A percentile compares a stretch with the other conserved stretches of the same genome.
These are phyloP conservation scores for Apotomis turbidana DNA, from an alignment of 2,888 invertebrate species.

Conservation along the genomic window DNA sequence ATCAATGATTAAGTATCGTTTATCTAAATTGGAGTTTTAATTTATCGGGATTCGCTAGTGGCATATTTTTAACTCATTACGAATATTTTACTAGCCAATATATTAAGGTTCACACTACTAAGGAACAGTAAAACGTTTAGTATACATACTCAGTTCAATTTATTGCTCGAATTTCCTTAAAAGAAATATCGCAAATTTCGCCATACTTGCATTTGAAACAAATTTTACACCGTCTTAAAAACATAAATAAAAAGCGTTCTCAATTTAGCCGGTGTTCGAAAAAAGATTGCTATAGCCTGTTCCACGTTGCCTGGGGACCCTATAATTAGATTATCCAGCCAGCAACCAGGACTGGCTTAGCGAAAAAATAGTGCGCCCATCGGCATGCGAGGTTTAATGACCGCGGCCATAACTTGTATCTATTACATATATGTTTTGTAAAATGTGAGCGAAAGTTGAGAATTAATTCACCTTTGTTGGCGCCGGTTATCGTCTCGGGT, in stretches of 20 bases:
- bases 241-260: slow-evolving; percentile 6
- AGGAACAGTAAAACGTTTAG: not conserved
- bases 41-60: not conserved
- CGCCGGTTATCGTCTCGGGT: slow-evolving; percentile 45
- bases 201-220: slow-evolving; percentile 6
- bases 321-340: slow-evolving; percentile 77
- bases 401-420: slow-evolving; percentile 57
- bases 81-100: not conserved
- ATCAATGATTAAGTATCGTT: too few relatives aligned
- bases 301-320: slow-evolving; percentile 56
- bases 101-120: not conserved
- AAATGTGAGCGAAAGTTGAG: slow-evolving; percentile 67
- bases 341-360: slow-evolving; percentile 68
- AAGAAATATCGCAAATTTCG: slow-evolving; percentile 16
- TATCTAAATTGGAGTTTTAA: too few relatives aligned
- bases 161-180: slow-evolving; percentile 12
- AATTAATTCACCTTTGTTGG: slow-evolving; percentile 53
- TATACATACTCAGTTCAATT: not conserved
- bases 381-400: slow-evolving; percentile 70
- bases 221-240: not conserved
- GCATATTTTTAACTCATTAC: not conserved
- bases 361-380: slow-evolving; percentile 69
- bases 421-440: slow-evolving; percentile 59
- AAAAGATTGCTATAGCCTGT: slow-evolving; percentile 10
- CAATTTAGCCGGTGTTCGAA: slow-evolving; percentile 1